phyloP scores from a whole-genome alignment of 2,797 vertebrate genomes.

The Parauchenoglanis ngamensis region DNA sequence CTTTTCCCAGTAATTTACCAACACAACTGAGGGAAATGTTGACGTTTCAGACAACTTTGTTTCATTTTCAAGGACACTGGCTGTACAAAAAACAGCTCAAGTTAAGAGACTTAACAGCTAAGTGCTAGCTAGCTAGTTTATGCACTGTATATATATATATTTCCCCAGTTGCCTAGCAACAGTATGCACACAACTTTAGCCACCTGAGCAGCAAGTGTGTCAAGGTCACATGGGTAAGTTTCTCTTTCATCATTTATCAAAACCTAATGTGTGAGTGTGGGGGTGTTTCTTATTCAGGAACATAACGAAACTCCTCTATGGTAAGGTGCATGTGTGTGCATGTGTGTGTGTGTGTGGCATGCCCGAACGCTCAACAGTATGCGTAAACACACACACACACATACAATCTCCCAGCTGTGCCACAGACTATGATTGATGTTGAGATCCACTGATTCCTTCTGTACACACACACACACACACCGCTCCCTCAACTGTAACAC shows the following conservation, averaged over 20 bases:
- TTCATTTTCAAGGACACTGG: not conserved
- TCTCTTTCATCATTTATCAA: constrained; percentile 11
- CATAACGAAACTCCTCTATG: not conserved
- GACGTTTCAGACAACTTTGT: too few relatives aligned
- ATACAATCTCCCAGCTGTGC: constrained; percentile 27
- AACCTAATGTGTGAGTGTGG: not conserved
- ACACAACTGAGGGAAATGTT: not conserved
- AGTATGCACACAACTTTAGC: not conserved
- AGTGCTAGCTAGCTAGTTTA: not conserved
- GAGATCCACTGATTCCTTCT: constrained; percentile 73
- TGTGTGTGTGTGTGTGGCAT: not conserved
- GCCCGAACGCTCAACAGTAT: constrained; percentile 18
- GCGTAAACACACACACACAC: constrained; percentile 27
- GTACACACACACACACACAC: constrained; percentile 35
- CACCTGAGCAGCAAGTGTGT: not conserved
- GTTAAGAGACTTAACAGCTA: not conserved
- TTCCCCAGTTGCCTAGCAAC: not conserved
- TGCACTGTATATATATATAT: not conserved
- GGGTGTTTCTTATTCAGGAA: not conserved
- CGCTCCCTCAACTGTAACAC: constrained; percentile 70
- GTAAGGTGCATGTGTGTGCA: constrained; percentile 12
- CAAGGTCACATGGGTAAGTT: constrained; percentile 17
- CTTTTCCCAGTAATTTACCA: not conserved
- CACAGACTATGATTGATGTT: constrained; percentile 71
- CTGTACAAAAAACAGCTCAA: not conserved